Conservation (phyloP, 2,797 vertebrate species). For the Coccyzus lansbergi region DNA sequence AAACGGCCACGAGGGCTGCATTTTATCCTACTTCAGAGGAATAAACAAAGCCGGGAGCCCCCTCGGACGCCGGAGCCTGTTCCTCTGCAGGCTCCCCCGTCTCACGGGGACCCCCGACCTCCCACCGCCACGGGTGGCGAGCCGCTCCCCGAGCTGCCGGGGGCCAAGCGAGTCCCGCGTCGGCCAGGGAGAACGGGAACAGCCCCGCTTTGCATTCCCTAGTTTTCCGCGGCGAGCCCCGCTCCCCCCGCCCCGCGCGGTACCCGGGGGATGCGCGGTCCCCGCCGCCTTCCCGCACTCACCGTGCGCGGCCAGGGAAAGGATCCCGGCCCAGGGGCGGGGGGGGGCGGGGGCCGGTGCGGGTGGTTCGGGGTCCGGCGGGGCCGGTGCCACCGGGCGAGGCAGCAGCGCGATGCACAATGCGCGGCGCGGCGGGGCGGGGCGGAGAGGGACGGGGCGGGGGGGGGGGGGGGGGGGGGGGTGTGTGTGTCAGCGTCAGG, state of each 20-base stretch:
- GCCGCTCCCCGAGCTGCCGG: not conserved
- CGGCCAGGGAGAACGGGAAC: too few relatives aligned
- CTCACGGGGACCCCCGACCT: fast-evolving
- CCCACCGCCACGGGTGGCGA: not conserved
- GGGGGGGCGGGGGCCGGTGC: too few relatives aligned
- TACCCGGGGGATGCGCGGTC: too few relatives aligned
- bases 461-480: not conserved
- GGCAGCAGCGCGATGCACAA: not conserved
- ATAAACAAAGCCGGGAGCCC: not conserved
- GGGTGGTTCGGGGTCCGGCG: too few relatives aligned
- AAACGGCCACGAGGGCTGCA: not conserved
- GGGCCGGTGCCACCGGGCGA: not conserved
- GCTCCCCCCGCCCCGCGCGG: not conserved
- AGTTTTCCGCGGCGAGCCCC: not conserved
- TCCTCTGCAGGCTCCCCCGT: fast-evolving
- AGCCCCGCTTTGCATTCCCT: fast-evolving
- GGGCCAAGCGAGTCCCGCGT: too few relatives aligned
- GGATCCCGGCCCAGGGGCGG: not conserved
- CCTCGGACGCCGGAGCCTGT: fast-evolving
- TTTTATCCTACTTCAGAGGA: not conserved
- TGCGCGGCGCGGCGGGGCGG: not conserved
- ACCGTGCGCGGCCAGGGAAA: not conserved
- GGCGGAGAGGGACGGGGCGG: not conserved
- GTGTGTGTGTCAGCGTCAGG: not conserved
- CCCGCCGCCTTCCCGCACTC: not conserved